A percentile compares a stretch with the other conserved stretches of the same genome.
Evolutionary conservation across 1,140 invertebrate genomes (phyloP).

Genomic region (Gonioctena quinquepunctata): DNA sequence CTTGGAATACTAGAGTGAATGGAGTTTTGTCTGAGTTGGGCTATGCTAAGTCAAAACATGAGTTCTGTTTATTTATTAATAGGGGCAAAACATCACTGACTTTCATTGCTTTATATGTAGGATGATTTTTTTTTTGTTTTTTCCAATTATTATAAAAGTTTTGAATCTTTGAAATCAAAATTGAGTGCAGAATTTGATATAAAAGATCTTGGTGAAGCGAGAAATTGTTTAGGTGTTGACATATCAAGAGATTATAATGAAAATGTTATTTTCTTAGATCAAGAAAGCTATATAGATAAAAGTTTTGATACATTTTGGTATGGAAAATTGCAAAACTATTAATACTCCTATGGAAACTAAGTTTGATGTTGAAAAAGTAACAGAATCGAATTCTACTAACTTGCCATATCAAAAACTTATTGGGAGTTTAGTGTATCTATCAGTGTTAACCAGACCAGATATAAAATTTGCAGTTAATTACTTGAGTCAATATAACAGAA

Average conservation of each 20-base stretch:
- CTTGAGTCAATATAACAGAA: constrained; percentile 28
- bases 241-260: constrained; percentile 44
- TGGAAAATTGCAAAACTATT: constrained; percentile 48
- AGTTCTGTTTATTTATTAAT: constrained; percentile 50
- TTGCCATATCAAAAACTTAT: constrained; percentile 30
- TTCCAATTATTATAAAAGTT: constrained; percentile 38
- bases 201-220: constrained; percentile 37
- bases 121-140: constrained; percentile 51
- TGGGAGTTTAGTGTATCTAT: constrained; percentile 27
- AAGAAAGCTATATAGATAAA: constrained; percentile 50
- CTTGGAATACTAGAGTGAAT: constrained; percentile 52
- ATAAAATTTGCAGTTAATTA: constrained; percentile 24
- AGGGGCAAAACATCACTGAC: constrained; percentile 28
- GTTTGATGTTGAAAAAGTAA: constrained; percentile 29
- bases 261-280: constrained; percentile 43
- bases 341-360: constrained; percentile 46
- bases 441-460: constrained; percentile 26
- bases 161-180: constrained; percentile 29
- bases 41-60: constrained; percentile 34
- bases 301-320: constrained; percentile 48
- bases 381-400: constrained; percentile 32
- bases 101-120: constrained; percentile 49
- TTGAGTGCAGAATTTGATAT: constrained; percentile 40
- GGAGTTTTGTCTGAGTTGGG: constrained; percentile 37
- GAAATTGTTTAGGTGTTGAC: constrained; percentile 41